Evolutionary conservation across 2,797 vertebrate species (phyloP), one percentile per base, ranked within the genome.

Genomic region (Coregonus ussuriensis): DNA sequence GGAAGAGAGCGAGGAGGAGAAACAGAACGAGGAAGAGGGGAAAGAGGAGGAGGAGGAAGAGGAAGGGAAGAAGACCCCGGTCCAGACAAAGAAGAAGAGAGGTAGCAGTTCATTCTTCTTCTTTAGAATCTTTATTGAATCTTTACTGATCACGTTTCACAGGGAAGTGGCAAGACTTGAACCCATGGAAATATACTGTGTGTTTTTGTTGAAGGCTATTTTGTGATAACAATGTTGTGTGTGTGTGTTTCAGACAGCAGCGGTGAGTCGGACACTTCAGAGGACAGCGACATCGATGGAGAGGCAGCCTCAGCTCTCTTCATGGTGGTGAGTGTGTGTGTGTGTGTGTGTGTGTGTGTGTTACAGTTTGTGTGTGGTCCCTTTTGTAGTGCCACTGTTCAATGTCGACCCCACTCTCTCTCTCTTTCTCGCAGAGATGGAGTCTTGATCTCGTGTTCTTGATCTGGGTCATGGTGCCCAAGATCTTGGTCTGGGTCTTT

Each of bases 1-100:
- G 1, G 97, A 97, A 74, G 97, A 98, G 82, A 98, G 97, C 0
- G 96, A 98, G 87, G 96, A 97, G 82, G 97, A 98, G 84, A 97
- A 97, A 76, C 94, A 85, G 0, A 94, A 95, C 0, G 96, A 97
- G 51, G 96, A 97, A 9, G 95, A 97, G 16, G 84, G 87, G 18
- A 95, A 96, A 74, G 95, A 96, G 65, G 95, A 96, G 15, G 95
- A 95, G 52, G 97, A 97, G 69, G 25, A 25, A 25, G 97, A 97
- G 15, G 97, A 97, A 3, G 97, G 95, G 65, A 95, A 95, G 88
- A 95, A 95, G 88, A 94, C 94, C 0, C 93, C 93, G 0, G 91
- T 94, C n/a, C 94, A 94, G 73, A n/a, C 71, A n/a, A 94, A 95
- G 79, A 95, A 94, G 86, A 95, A 95, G 81, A 94, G 93, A 92